Evolutionary conservation across 1,140 invertebrate genomes (phyloP).

Genomic region (Aphelenchoides besseyi): DNA sequence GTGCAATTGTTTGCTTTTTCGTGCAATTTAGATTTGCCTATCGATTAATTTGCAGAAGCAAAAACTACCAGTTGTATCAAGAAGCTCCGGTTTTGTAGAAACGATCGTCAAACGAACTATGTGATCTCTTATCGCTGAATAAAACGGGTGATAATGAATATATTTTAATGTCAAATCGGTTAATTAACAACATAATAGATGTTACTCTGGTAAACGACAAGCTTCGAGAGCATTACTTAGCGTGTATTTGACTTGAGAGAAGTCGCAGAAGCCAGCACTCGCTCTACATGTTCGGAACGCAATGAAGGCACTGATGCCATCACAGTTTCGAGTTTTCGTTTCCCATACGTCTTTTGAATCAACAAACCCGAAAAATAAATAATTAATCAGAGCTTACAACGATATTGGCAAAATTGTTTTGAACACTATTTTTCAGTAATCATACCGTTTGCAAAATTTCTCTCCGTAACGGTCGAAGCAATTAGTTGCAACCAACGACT

Average conservation of each 20-base stretch:
- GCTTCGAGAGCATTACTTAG: slow-evolving; percentile 33
- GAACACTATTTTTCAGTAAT: no score
- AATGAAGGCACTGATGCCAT: slow-evolving; percentile 25
- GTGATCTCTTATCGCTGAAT: not conserved
- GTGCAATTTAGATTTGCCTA: not conserved
- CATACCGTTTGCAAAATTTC: slow-evolving; percentile 31
- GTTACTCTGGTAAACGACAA: slow-evolving; percentile 13
- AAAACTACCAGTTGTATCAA: not conserved
- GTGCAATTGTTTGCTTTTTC: not conserved
- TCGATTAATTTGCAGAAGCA: not conserved
- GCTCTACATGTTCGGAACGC: slow-evolving; percentile 35
- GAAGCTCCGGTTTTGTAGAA: not conserved
- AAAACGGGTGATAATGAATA: no score
- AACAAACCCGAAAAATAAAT: not conserved
- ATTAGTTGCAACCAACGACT: slow-evolving; percentile 24
- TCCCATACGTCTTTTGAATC: slow-evolving; percentile 28
- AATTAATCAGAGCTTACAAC: no score
- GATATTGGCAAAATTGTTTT: no score
- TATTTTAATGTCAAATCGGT: no score
- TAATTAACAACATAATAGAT: no score
- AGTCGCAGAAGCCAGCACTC: slow-evolving; percentile 38
- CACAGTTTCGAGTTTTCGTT: slow-evolving; percentile 27
- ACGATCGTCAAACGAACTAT: not conserved
- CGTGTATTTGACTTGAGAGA: slow-evolving; percentile 35
- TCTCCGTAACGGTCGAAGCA: slow-evolving; percentile 37